Evolutionary conservation across 2,888 invertebrate species (phyloP), one percentile per base, ranked within the genome.

Genomic region (Drosophila antonietae): DNA sequence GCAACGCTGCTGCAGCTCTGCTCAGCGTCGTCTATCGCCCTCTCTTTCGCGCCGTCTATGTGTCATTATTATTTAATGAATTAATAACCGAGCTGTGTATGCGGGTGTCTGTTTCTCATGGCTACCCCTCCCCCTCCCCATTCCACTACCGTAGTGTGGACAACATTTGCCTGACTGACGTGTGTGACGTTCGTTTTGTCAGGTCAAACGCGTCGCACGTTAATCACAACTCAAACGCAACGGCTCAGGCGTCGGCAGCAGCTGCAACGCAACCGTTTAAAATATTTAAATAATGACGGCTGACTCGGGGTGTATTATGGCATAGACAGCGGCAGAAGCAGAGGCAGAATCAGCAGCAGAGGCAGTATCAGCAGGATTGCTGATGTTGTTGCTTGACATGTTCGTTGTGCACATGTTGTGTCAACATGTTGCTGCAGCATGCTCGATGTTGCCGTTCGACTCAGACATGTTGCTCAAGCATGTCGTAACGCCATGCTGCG

Each of bases 171-270:
- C 15, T 35, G 28, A 28, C 35, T 20, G 39, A n/a, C 28, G 41
- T 35, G 44, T 74, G 64, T 69, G 67, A 80, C 65, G 79, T 69
- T 69, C 56, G 67, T 23, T 69, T 31, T 44, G 44, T 9, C 57
- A 65, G 83, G 86, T 80, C 86, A 85, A 83, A 75, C 81, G 73
- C 70, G 83, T 83, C 82, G 80, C 86, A 82, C 86, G 81, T 73
- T 85, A 83, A 82, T 85, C 72, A 78, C 49, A 66, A 55, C 57
- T 61, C 59, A 47, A 73, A 64, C 71, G 53, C 59, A 67, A 61
- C 69, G 60, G 57, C 61, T 57, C 56, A 65, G 69, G 71, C 68
- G 37, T 59, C 67, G 66, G 59, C 53, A 67, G 59, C 53, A 43
- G 63, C 69, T 46, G 49, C 59, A 41, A 20, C 44, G 51, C 56